Percentiles rank a stretch among this genome's conserved stretches.
These are phyloP conservation scores for Threskiornis aethiopicus DNA, from an alignment of 2,797 vertebrate species.

Conservation along the genomic window DNA sequence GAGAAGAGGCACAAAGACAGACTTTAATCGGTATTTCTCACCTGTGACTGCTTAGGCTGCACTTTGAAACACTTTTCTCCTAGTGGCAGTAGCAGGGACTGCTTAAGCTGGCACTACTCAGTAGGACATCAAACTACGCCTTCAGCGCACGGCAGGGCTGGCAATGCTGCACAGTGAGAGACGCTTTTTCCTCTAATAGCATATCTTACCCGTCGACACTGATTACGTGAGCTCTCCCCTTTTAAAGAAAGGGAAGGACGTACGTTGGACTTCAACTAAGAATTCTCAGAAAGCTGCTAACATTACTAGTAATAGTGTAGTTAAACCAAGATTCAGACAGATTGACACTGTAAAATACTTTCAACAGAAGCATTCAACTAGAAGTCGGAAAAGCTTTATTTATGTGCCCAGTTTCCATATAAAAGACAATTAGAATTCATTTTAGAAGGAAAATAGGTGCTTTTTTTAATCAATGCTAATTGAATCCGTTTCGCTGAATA, in stretches of 20 bases:
- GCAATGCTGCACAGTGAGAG: not conserved
- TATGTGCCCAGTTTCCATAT: not conserved
- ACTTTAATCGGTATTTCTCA: not conserved
- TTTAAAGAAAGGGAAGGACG: not conserved
- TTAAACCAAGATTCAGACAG: not conserved
- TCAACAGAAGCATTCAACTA: not conserved
- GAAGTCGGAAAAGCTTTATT: not conserved
- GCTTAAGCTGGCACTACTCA: not conserved
- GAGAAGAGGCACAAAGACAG: not conserved
- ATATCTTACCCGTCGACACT: fast-evolving
- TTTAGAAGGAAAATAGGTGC: not conserved
- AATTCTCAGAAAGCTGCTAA: not conserved
- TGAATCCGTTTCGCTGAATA: not conserved
- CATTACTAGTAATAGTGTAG: not conserved
- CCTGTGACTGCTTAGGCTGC: not conserved
- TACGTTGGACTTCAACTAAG: not conserved
- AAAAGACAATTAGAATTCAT: not conserved
- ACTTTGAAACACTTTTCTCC: not conserved
- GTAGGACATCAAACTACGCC: not conserved
- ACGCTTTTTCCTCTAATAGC: not conserved
- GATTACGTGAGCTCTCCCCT: not conserved
- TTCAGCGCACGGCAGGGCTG: not conserved
- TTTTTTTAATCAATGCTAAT: not conserved
- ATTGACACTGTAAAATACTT: not conserved
- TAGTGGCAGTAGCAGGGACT: not conserved